Evolutionary conservation across 2,888 invertebrate genomes (phyloP).

Genomic region (Amphipyra berbera): DNA sequence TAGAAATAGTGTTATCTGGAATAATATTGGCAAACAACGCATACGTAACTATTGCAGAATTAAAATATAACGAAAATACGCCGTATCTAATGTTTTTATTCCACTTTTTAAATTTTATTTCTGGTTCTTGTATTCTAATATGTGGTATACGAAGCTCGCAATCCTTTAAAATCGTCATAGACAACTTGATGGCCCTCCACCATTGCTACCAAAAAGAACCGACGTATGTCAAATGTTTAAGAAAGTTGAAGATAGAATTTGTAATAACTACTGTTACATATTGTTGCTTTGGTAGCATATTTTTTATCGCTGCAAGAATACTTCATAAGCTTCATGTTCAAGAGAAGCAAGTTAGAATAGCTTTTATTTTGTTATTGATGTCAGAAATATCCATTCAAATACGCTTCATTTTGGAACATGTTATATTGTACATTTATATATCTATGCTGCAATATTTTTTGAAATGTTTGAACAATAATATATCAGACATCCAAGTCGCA

Average conservation of each 20-base stretch:
- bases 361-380: not conserved
- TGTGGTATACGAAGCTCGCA: conserved; percentile 1
- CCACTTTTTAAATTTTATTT: not conserved
- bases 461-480: conserved; percentile 1
- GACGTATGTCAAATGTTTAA: conserved; percentile 6
- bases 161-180: conserved; percentile 9
- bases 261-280: not conserved
- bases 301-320: not conserved
- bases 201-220: not conserved
- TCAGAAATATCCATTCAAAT: conserved; percentile 5
- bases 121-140: not conserved
- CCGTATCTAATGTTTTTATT: not conserved
- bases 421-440: conserved; percentile 13
- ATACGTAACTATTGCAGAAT: not conserved
- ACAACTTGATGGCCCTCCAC: conserved; percentile 5
- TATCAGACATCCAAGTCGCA: not conserved
- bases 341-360: not conserved
- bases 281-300: not conserved
- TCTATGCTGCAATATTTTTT: not conserved
- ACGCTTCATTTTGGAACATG: conserved; percentile 15
- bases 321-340: not conserved
- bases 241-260: not conserved
- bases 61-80: not conserved
- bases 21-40: not conserved
- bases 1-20: conserved; percentile 4